Conservation (phyloP, 2,888 invertebrate species). For the Xestobium rufovillosum region DNA sequence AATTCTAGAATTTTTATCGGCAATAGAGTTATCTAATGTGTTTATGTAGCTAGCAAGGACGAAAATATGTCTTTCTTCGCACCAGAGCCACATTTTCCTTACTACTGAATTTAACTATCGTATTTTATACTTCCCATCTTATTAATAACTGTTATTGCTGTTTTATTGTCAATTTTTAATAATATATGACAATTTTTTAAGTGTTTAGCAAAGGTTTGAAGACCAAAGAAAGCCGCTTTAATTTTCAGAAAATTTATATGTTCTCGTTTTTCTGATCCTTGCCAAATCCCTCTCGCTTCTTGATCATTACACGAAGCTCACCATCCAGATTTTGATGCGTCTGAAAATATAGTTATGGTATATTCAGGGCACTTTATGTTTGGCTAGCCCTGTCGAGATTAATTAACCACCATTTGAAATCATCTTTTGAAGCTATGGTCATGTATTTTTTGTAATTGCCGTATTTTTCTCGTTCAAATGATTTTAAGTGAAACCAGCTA, state of each 20-base stretch:
- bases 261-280: constrained; percentile 10
- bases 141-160: constrained; percentile 23
- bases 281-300: constrained; percentile 20
- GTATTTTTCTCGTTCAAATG: constrained; percentile 18
- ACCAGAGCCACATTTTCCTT: constrained; percentile 26
- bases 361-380: constrained; percentile 11
- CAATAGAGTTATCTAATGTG: constrained; percentile 18
- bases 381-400: constrained; percentile 14
- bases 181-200: constrained; percentile 18
- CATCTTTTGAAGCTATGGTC: constrained; percentile 12
- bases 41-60: too few species aligned
- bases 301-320: constrained; percentile 18
- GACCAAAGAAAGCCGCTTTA: constrained; percentile 21
- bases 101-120: constrained; percentile 20
- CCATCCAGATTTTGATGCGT: constrained; percentile 24
- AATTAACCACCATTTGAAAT: constrained; percentile 23
- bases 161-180: constrained; percentile 21
- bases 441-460: constrained; percentile 15
- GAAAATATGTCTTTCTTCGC: constrained; percentile 21
- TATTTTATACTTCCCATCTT: constrained; percentile 24
- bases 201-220: constrained; percentile 23
- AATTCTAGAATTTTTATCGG: constrained; percentile 12
- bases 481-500: constrained; percentile 20
- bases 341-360: constrained; percentile 22
- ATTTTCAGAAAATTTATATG: constrained; percentile 28